A percentile compares a stretch with the other conserved stretches of the same genome.
Evolutionary conservation across 2,113 vertebrate species (phyloP).

Genomic region (Xiphophorus hellerii): DNA sequence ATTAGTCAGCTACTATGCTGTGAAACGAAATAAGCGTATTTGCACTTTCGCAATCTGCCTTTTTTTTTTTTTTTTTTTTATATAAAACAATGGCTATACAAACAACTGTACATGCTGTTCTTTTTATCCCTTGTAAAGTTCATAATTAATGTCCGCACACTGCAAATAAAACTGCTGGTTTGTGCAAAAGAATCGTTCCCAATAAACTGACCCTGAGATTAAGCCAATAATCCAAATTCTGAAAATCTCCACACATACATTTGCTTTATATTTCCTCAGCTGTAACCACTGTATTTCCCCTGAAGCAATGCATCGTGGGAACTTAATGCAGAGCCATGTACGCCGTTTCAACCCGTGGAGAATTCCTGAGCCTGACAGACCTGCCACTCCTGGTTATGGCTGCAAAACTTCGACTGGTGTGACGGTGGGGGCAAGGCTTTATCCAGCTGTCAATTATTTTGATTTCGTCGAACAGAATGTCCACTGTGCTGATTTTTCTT

Average conservation of each 20-base stretch:
- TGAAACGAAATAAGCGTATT: no score
- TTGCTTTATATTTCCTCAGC: not conserved
- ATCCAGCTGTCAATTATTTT: not conserved
- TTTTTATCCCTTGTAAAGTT: no score
- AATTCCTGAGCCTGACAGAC: conserved; percentile 2
- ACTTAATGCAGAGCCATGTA: not conserved
- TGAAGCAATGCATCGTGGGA: not conserved
- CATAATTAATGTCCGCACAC: no score
- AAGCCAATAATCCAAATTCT: not conserved
- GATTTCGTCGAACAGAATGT: conserved; percentile 7
- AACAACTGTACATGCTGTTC: no score
- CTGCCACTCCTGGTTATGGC: not conserved
- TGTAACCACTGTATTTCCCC: not conserved
- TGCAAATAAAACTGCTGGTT: no score
- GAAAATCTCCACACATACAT: not conserved
- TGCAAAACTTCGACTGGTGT: not conserved
- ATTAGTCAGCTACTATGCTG: no score
- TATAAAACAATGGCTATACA: no score
- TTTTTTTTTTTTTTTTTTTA: no score
- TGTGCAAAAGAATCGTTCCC: no score
- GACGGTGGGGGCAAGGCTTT: not conserved
- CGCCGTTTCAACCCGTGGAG: not conserved
- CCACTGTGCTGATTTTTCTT: conserved; percentile 13
- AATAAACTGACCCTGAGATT: not conserved
- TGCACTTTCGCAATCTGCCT: no score